A percentile compares a stretch with the other conserved stretches of the same genome.
Evolutionary conservation across 1,140 invertebrate genomes (phyloP).

Genomic region (Cydia strobilella): DNA sequence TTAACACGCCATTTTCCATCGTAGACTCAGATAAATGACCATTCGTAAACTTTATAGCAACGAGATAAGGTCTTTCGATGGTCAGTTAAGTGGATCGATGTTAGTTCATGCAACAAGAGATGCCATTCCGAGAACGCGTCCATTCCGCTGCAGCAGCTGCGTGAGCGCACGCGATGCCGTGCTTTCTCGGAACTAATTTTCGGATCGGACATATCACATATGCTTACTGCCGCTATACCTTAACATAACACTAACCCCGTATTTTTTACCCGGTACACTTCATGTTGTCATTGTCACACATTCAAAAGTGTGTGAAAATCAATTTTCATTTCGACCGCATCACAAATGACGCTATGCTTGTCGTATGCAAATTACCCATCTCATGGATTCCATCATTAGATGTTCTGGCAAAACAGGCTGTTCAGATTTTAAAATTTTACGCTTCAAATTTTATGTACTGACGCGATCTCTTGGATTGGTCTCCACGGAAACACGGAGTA

Average conservation of each 20-base stretch:
- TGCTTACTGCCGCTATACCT: not conserved
- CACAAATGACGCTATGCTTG: too few relatives aligned
- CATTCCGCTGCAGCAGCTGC: slow-evolving; percentile 38
- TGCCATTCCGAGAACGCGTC: slow-evolving; percentile 49
- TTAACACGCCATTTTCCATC: not conserved
- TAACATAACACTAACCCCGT: not conserved
- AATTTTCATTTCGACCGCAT: too few relatives aligned
- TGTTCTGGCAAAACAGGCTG: too few relatives aligned
- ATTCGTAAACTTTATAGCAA: not conserved
- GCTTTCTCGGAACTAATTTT: slow-evolving; percentile 45
- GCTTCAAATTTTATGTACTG: too few relatives aligned
- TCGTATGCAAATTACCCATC: too few relatives aligned
- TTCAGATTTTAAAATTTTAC: too few relatives aligned
- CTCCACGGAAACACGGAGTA: too few relatives aligned
- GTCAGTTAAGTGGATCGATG: not conserved
- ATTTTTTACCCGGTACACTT: not conserved
- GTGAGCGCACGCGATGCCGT: slow-evolving; percentile 47
- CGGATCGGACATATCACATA: too few relatives aligned
- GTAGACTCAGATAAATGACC: not conserved
- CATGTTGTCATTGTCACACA: too few relatives aligned
- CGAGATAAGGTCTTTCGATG: not conserved
- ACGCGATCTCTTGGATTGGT: too few relatives aligned
- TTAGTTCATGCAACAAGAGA: slow-evolving; percentile 6
- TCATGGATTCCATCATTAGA: too few relatives aligned
- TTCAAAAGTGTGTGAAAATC: not conserved